These are phyloP conservation scores for Popillia japonica DNA, from an alignment of 1,140 invertebrate species.

Conservation along the genomic window DNA sequence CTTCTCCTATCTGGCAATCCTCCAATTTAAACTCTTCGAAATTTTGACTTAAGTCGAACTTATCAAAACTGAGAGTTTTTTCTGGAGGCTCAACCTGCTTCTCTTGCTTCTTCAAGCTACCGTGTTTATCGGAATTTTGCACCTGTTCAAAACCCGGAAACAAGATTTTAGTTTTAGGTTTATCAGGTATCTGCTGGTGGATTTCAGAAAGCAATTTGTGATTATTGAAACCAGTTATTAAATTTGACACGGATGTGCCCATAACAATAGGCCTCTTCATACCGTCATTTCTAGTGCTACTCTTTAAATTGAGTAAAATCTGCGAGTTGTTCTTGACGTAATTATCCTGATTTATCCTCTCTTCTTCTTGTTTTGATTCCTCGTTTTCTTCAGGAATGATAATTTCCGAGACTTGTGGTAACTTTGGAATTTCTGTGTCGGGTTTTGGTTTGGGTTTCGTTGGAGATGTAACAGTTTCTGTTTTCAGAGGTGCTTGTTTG, in stretches of 20 bases:
- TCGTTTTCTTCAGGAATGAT: constrained; percentile 69
- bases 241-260: constrained; percentile 67
- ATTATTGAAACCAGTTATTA: constrained; percentile 68
- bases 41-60: constrained; percentile 76
- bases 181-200: constrained; percentile 50
- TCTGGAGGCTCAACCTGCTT: constrained; percentile 41
- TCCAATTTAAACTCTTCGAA: constrained; percentile 84
- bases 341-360: constrained; percentile 57
- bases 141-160: constrained; percentile 59
- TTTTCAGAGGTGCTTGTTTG: constrained; percentile 51
- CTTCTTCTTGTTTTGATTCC: constrained; percentile 54
- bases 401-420: constrained; percentile 70
- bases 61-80: constrained; percentile 59
- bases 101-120: constrained; percentile 55
- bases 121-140: constrained; percentile 58
- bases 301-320: constrained; percentile 52
- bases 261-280: constrained; percentile 58
- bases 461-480: constrained; percentile 57
- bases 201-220: constrained; percentile 56
- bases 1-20: constrained; percentile 69
- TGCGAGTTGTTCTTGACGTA: constrained; percentile 59
- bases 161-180: constrained; percentile 48
- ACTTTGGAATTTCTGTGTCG: constrained; percentile 68
- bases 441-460: constrained; percentile 62
- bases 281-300: constrained; percentile 39